Base-by-base conservation (phyloP, 2,113 vertebrate genomes). In the Nibea coibor region DNA sequence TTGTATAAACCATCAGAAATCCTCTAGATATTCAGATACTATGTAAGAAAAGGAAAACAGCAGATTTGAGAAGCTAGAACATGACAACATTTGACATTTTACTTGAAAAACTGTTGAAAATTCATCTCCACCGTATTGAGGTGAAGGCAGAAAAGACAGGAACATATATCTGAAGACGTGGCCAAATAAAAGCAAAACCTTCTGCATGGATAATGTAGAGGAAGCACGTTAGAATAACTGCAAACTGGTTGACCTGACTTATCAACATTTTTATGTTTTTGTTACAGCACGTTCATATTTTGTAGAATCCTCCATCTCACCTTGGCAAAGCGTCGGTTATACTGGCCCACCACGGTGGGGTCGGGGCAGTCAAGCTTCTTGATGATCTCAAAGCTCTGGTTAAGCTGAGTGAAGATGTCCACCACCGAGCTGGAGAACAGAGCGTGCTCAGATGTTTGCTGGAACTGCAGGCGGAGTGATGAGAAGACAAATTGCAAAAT, bases 341-440 rank as follows among this genome's bases (percentile, higher is more conserved):
- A 99, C 10, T 96, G 96, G 45, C 95, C 96, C 83, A 97, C 93
- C 82, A 98, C 97, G 1, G 67, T 77, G 2, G 96, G 96, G 78
- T 99, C 97, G 0, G 97, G 98, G 71, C 97, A 98, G 81, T 99
- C 97, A 84, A 99, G 93, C 81, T 99, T 99, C 93, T 96, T 97
- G 91, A 99, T 98, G 85, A 99, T 99, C 91, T 98, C 97, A 78
- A 98, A 99, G 93, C 98, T 99, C 93, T 99, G 98, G 91, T 98
- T 99, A 91, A 99, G 97, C 91, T 99, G 98, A 0, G 98, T 99
- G 95, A 99, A 99, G 91, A 99, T 96, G 3, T 99, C 98, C 86
- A 99, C 98, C 94, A 99, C 98, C 0, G 98, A 99, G 90, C 97
- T 97, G 92, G 98, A 99, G 94, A 99, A 99, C 15, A 99, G 95